Conservation (phyloP, 2,113 vertebrate genomes). For the Grammomys dolichurus region DNA sequence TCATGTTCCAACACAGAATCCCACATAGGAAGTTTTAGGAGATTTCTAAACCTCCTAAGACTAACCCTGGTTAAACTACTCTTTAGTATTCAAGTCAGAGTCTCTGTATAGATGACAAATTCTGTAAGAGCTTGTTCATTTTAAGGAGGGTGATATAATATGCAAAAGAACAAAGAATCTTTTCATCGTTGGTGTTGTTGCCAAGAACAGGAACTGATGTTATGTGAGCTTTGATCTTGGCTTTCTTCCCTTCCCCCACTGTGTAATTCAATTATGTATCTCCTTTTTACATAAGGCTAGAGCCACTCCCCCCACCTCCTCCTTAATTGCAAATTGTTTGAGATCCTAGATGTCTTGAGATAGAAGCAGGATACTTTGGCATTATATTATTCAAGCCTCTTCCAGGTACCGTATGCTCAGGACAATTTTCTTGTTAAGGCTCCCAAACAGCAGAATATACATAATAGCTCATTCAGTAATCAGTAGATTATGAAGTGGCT, state of each 20-base stretch:
- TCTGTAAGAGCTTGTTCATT: slow-evolving; percentile 66
- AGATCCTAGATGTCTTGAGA: slow-evolving; percentile 58
- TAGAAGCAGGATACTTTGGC: slow-evolving; percentile 34
- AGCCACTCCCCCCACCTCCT: slow-evolving; percentile 55
- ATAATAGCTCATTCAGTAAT: slow-evolving; percentile 68
- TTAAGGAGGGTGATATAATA: slow-evolving; percentile 48
- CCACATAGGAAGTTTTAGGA: slow-evolving; percentile 30
- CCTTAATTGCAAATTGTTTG: slow-evolving; percentile 67
- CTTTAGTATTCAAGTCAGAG: slow-evolving; percentile 56
- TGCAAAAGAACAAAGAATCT: slow-evolving; percentile 66
- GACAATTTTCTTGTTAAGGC: slow-evolving; percentile 68
- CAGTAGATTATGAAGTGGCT: slow-evolving; percentile 75
- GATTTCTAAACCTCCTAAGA: slow-evolving; percentile 50
- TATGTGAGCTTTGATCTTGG: slow-evolving; percentile 72
- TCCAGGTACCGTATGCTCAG: slow-evolving; percentile 70
- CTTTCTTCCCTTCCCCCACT: slow-evolving; percentile 65
- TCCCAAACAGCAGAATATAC: slow-evolving; percentile 39
- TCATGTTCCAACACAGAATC: not conserved
- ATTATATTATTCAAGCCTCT: slow-evolving; percentile 63
- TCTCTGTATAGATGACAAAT: slow-evolving; percentile 55
- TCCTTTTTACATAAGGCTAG: slow-evolving; percentile 69
- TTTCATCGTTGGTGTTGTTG: slow-evolving; percentile 61
- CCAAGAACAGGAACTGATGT: slow-evolving; percentile 65
- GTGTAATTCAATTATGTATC: slow-evolving; percentile 79
- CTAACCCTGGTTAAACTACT: slow-evolving; percentile 22